These are phyloP conservation scores for Sturnira hondurensis DNA, from an alignment of 2,113 vertebrate genomes.

Conservation along the genomic window DNA sequence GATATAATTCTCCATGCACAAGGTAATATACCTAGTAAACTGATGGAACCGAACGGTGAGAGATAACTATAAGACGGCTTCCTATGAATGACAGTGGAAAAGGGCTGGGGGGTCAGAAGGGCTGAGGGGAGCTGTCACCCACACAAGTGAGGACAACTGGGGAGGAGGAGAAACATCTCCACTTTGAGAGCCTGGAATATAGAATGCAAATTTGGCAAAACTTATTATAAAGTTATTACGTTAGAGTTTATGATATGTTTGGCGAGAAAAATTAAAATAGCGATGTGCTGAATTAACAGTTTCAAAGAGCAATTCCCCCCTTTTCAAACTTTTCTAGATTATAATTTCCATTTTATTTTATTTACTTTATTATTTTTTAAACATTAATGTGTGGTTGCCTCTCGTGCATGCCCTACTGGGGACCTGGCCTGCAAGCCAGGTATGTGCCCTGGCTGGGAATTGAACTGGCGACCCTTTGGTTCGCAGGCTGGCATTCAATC, in stretches of 20 bases:
- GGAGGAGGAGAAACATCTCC: neutral
- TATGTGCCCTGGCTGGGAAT: too few species aligned
- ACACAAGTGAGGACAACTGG: too few species aligned
- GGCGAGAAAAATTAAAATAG: neutral
- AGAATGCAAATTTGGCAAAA: neutral
- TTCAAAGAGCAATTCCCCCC: neutral
- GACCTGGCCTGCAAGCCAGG: too few species aligned
- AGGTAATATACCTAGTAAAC: neutral
- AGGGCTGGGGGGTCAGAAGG: neutral
- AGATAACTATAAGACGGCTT: neutral
- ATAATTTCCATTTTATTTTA: neutral
- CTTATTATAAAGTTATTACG: neutral
- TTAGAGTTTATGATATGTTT: neutral
- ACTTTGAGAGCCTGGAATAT: neutral
- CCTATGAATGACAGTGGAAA: neutral
- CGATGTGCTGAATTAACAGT: neutral
- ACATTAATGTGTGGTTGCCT: too few species aligned
- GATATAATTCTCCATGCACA: neutral
- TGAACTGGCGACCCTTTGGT: too few species aligned
- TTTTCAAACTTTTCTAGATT: neutral
- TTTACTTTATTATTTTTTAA: too few species aligned
- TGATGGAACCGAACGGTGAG: neutral
- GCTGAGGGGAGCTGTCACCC: neutral
- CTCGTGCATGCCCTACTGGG: too few species aligned
- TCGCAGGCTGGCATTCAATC: too few species aligned